Percentiles rank a stretch among this genome's conserved stretches.
Evolutionary conservation across 2,113 vertebrate genomes (phyloP).

Genomic region (Oncorhynchus kisutch): DNA sequence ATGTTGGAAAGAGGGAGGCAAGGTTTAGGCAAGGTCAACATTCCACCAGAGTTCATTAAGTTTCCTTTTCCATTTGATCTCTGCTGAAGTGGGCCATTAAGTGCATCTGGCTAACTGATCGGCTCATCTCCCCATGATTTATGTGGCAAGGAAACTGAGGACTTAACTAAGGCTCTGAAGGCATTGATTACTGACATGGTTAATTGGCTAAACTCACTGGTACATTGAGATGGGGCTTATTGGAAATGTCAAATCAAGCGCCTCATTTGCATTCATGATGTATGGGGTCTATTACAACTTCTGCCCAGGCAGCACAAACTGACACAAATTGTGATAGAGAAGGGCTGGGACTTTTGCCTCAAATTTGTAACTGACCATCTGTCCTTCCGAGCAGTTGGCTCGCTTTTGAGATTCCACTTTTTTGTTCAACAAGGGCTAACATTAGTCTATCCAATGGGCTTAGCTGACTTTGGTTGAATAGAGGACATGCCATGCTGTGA

Average conservation of each 20-base stretch:
- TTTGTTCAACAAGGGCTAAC: neutral
- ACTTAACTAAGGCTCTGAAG: slow-evolving; percentile 66
- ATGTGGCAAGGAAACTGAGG: slow-evolving; percentile 71
- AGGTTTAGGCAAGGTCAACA: slow-evolving; percentile 7
- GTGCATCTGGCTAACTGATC: slow-evolving; percentile 70
- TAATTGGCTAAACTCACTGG: slow-evolving; percentile 76
- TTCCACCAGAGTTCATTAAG: slow-evolving; percentile 72
- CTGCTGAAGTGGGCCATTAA: slow-evolving; percentile 73
- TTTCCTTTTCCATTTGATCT: slow-evolving; percentile 73
- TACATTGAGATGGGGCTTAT: slow-evolving; percentile 73
- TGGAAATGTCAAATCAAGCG: slow-evolving; percentile 78
- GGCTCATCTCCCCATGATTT: slow-evolving; percentile 76
- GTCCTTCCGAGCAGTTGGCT: slow-evolving; percentile 46
- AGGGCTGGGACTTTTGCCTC: slow-evolving; percentile 52
- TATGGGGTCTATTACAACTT: slow-evolving; percentile 67
- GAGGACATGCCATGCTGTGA: slow-evolving; percentile 16
- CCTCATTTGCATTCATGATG: slow-evolving; percentile 78
- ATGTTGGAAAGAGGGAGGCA: slow-evolving; percentile 26
- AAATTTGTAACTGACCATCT: slow-evolving; percentile 64
- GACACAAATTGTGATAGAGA: slow-evolving; percentile 46
- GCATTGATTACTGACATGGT: slow-evolving; percentile 78
- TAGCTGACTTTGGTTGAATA: slow-evolving; percentile 25
- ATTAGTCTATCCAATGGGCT: slow-evolving; percentile 17
- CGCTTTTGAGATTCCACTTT: slow-evolving; percentile 3
- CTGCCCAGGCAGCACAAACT: slow-evolving; percentile 67